A percentile compares a stretch with the other conserved stretches of the same genome.
Conservation (phyloP, 2,888 invertebrate genomes). For the Cheilosia vernalis region DNA sequence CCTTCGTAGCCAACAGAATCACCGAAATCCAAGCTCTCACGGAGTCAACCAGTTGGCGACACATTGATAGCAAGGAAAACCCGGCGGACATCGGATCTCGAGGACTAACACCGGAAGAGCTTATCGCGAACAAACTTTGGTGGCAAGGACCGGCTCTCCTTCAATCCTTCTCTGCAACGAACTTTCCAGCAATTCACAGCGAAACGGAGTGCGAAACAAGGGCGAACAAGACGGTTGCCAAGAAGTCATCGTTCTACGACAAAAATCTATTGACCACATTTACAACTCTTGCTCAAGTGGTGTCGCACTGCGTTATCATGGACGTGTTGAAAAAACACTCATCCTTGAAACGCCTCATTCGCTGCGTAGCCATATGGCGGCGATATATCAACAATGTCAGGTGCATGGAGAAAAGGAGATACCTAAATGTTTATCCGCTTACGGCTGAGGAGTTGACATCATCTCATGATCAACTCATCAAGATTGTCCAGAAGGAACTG, state of each 20-base stretch:
- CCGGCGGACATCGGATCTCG: constrained; percentile 21
- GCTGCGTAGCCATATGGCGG: neutral
- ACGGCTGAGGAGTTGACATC: constrained; percentile 11
- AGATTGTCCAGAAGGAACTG: neutral
- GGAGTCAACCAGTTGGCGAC: neutral
- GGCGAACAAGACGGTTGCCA: neutral
- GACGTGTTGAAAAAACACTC: neutral
- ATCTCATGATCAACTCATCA: constrained; percentile 3
- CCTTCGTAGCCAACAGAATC: neutral
- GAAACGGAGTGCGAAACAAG: neutral
- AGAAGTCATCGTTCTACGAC: neutral
- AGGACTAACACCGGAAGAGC: constrained; percentile 12
- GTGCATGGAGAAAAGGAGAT: no score
- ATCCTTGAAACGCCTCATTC: neutral
- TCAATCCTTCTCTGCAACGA: no score
- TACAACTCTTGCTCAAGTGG: constrained; percentile 2
- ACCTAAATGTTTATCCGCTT: neutral
- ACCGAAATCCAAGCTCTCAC: constrained; percentile 6
- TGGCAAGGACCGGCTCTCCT: no score
- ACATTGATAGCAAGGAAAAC: constrained; percentile 12
- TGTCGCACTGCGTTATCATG: neutral
- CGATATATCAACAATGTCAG: neutral
- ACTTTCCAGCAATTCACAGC: no score
- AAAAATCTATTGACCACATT: neutral
- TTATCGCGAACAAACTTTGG: neutral